Base-by-base conservation (phyloP, 2,113 vertebrate species). In the Plectropomus leopardus region DNA sequence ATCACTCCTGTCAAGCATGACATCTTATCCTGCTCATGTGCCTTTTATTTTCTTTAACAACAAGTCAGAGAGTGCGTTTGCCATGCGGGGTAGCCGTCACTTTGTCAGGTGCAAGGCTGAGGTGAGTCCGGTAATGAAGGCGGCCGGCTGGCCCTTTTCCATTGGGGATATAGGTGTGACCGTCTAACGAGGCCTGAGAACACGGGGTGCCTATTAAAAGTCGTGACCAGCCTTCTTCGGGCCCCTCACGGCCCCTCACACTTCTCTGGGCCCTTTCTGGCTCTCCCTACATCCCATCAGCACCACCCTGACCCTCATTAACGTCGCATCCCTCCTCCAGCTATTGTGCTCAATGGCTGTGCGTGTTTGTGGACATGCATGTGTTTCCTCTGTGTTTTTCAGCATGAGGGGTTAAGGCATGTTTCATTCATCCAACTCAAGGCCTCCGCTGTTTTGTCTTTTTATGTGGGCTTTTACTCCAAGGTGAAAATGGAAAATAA, bases 151-250 rank as follows among this genome's bases (percentile, higher is more conserved):
- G 80, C 84, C 84, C 82, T 86, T 85, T 91, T 88, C 89, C 86
- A 86, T 88, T 75, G 91, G 90, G 92, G 86, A 93, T 91, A 91
- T 92, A 95, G 94, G 95, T 96, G 95, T 93, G 94, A 95, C 90
- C 90, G 86, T 92, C 94, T 96, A 96, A 96, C 94, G 93, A 96
- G 94, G 84, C 88, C 74, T n/a, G 45, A 83, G 87, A 87, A 82
- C 88, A 78, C 63, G 40, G 93, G 94, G 92, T 90, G 87, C 93
- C 92, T 83, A 92, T 94, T 89, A 94, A 90, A 91, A 91, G 91
- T 90, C 86, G 76, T 79, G 88, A 81, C 86, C 92, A 90, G 81
- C 86, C 84, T 85, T 83, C 78, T 69, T 58, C 26, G 42, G 82
- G 91, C 87, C 79, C 78, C 72, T 72, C 82, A 19, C 61, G 58